Base-by-base conservation (phyloP, 2,797 vertebrate genomes). In the Sylvilagus floridanus region DNA sequence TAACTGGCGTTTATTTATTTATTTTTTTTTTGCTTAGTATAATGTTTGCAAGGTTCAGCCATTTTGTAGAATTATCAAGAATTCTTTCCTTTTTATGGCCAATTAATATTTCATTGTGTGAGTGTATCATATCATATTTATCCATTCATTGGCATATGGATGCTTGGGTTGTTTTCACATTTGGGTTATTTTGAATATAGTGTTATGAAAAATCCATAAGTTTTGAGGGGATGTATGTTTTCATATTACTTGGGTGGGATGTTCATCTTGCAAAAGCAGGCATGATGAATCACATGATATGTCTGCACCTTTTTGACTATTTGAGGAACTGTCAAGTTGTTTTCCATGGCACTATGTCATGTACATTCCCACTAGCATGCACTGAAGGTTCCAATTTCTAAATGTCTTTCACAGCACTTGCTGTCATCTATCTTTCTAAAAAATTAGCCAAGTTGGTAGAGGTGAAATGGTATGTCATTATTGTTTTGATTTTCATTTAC, bases 401-500 rank as follows among this genome's bases (percentile, higher is more conserved):
- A 30, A 14, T 42, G 42, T 75, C 1, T 3, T 60, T 5, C 14
- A 30, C 4, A 65, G 66, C 6, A 71, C 9, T 63, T 78, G 10
- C 69, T 52, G 68, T 22, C 84, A 7, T 37, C 19, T 84, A 7
- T 90, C 17, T 77, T 88, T 91, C 54, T 24, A 1, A 17, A 60
- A 60, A 12, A 50, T 52, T 52, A 69, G 32, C 42, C 35, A 75
- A 60, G 9, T 13, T 71, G 60, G 2, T 75, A 22, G 13, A 4
- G 77, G 8, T 78, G 66, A 92, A 90, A 50, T 50, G 7, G 13
- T 54, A 78, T 75, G 42, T 21, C 5, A n/a, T 50, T 47, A 32
- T 62, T 22, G 17, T 28, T 84, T 93, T 78, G 30, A 72, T 84
- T 50, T 90, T 42, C 11, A 86, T 95, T 89, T 90, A 14, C 63